Percentiles rank a stretch among this genome's conserved stretches.
These are phyloP conservation scores for Drosophila falleni DNA, from an alignment of 2,888 invertebrate genomes.

Conservation along the genomic window DNA sequence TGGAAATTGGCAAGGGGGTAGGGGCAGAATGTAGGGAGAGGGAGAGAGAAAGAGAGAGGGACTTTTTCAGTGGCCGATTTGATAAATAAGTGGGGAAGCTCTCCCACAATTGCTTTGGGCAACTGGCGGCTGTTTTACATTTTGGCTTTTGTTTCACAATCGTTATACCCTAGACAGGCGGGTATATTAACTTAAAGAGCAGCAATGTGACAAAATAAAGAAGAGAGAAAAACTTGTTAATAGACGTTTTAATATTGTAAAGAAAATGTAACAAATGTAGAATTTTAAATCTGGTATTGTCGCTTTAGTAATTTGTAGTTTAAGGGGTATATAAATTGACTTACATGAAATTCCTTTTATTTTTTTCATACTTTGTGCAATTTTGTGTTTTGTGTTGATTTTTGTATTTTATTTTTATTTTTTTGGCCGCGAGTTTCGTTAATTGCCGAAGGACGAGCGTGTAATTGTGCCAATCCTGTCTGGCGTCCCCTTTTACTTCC, in stretches of 20 bases:
- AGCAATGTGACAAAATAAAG: neutral
- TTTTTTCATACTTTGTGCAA: slow-evolving; percentile 4
- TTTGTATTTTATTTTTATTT: slow-evolving; percentile 19
- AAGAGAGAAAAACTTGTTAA: neutral
- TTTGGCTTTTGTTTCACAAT: slow-evolving; percentile 25
- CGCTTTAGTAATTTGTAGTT: neutral
- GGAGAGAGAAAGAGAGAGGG: neutral
- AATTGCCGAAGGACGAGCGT: slow-evolving; percentile 75
- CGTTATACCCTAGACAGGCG: neutral
- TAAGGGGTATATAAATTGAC: slow-evolving; percentile 9
- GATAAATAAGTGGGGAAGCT: slow-evolving; percentile 70
- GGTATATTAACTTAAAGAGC: neutral
- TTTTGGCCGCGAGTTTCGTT: slow-evolving; percentile 44
- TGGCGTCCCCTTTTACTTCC: slow-evolving; percentile 5
- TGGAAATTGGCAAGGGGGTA: slow-evolving; percentile 3
- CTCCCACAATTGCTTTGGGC: slow-evolving; percentile 45
- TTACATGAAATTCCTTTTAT: no score
- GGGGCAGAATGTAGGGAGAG: neutral
- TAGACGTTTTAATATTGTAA: neutral
- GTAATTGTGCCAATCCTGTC: slow-evolving; percentile 76
- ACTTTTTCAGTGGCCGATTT: slow-evolving; percentile 55
- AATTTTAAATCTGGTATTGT: neutral
- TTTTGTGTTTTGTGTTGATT: slow-evolving; percentile 37
- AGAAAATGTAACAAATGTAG: neutral
- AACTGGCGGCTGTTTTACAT: slow-evolving; percentile 45